These are phyloP conservation scores for Sialia sialis DNA, from an alignment of 2,113 vertebrate genomes.

Conservation along the genomic window DNA sequence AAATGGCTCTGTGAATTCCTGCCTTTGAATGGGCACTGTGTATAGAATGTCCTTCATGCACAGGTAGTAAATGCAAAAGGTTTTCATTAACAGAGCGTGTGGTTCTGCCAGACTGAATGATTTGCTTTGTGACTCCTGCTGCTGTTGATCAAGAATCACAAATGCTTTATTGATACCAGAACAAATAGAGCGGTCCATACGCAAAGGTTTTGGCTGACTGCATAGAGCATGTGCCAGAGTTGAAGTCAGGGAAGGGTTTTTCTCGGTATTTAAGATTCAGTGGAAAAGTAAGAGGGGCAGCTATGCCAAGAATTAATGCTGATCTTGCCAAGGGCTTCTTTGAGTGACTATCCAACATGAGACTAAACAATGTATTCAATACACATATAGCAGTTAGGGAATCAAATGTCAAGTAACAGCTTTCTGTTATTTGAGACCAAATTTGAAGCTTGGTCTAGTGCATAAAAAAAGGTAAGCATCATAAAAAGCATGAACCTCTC, in stretches of 20 bases:
- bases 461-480: constrained; percentile 53
- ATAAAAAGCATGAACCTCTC: constrained; percentile 6
- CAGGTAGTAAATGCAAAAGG: constrained; percentile 35
- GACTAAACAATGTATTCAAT: constrained; percentile 77
- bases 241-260: constrained; percentile 70
- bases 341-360: constrained; percentile 70
- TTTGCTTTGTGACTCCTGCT: constrained; percentile 36
- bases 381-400: constrained; percentile 66
- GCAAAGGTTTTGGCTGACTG: constrained; percentile 52
- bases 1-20: neutral
- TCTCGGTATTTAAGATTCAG: constrained; percentile 74
- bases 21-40: neutral
- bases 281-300: constrained; percentile 69
- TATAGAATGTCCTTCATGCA: neutral
- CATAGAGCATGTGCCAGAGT: constrained; percentile 37
- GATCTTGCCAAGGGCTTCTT: constrained; percentile 73
- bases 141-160: constrained; percentile 63
- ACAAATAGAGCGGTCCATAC: constrained; percentile 45
- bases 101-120: constrained; percentile 10
- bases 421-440: constrained; percentile 30
- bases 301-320: constrained; percentile 72
- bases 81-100: constrained; percentile 63
- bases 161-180: constrained; percentile 63
- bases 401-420: constrained; percentile 67
- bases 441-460: constrained; percentile 58